Evolutionary conservation across 1,140 invertebrate species (phyloP), one percentile per base, ranked within the genome.

Genomic region (Hycleus phaleratus): DNA sequence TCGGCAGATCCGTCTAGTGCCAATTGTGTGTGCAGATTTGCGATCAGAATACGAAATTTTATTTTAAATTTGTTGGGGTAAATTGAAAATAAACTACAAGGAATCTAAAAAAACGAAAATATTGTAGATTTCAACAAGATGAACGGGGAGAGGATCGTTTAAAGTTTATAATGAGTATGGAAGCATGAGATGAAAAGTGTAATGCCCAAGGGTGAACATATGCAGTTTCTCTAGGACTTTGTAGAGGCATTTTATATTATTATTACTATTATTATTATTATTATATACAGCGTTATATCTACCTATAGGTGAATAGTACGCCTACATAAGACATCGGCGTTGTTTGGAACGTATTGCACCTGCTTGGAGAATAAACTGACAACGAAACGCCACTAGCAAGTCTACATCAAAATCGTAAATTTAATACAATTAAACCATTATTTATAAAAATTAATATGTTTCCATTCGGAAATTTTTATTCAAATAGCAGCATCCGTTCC

Each of bases 121-220:
- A 32, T 32, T 32, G 32, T 32, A 42, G 40, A 42, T 9, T 11
- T 7, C 40, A 42, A 42, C 40, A 42, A n/a, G 40, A n/a, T 45
- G 32, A 54, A 43, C 43, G 43, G 44, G 43, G 44, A 54, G 43
- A 54, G 51, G 25, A 54, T 54, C 51, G 25, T 54, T 46, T 54
- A 46, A 54, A 46, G 51, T 54, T 54, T 43, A 54, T 54, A 54
- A 54, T 54, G 51, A 54, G 51, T 54, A 54, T 54, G 38, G 51
- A 54, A 46, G 51, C 51, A 54, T 54, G 45, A 44, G 45, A 46
- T 45, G 26, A 26, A 10, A 11, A 42, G 43, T 42, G 24, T 32
- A 3, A 39, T 39, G 43, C 38, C 51, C 51, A 10, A 44, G 11
- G 50, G 40, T 42, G 49, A 26, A 38, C 38, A 43, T 42, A 42